Base-by-base conservation (phyloP, 2,888 invertebrate genomes). In the Trachelus troglodyta region DNA sequence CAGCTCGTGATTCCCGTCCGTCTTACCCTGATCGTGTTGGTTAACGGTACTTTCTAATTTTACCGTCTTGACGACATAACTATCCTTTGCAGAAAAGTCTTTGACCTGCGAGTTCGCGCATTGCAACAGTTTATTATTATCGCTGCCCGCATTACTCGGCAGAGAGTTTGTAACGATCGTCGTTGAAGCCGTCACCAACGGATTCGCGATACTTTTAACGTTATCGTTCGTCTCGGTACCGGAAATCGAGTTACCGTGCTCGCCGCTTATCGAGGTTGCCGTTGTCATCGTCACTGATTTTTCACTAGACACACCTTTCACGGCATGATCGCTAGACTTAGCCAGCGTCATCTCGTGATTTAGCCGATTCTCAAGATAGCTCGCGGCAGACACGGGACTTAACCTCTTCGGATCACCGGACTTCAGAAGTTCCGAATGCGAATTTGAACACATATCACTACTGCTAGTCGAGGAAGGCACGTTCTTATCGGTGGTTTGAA, bases 401-500 rank as follows among this genome's bases (percentile, higher is more conserved):
- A 85, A 86, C 78, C 85, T 89, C 83, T 87, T 86, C 74, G 85
- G 82, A 80, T 86, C 87, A 84, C 86, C 84, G 83, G 88, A 87
- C 85, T 90, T 89, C 78, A 88, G 83, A 85, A 88, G 86, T 87
- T 90, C 90, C 84, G 88, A 84, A 83, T 85, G 88, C 83, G 88
- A 87, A 86, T 88, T 90, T 91, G 91, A 91, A 91, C 91, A 91
- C 91, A 91, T 91, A 87, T 91, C 90, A 89, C 88, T 81, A 84
- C 87, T 87, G 87, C 86, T 87, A 90, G 89, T 89, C 86, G 90
- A 89, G 88, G 91, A 91, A 91, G 91, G 91, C 91, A 91, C 91
- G 89, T 91, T 90, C 90, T 89, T 89, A 86, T 88, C 89, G 85
- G 93, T 93, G 88, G 93, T 91, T 90, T 93, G 92, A 83, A 93